phyloP scores from a whole-genome alignment of 2,888 invertebrate species.

The Tachina grossa region DNA sequence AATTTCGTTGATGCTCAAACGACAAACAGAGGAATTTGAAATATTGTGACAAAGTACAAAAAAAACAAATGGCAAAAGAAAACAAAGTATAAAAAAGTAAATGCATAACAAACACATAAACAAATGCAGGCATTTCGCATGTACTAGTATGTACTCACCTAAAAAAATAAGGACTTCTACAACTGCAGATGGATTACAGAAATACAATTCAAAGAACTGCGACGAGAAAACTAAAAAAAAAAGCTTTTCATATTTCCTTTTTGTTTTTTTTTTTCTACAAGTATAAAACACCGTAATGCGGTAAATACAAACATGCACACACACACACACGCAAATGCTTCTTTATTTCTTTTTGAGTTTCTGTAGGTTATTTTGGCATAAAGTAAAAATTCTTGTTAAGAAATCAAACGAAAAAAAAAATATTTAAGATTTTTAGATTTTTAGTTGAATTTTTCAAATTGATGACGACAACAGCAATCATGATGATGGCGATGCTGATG shows the following conservation, averaged over 20 bases:
- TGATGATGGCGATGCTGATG: constrained; percentile 5
- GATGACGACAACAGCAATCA: constrained; percentile 47
- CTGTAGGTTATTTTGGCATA: constrained; percentile 29
- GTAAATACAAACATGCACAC: constrained; percentile 28
- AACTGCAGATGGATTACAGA: constrained; percentile 48
- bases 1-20: constrained; percentile 46
- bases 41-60: constrained; percentile 51
- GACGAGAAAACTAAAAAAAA: constrained; percentile 18
- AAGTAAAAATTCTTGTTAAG: constrained; percentile 61
- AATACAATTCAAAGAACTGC: constrained; percentile 39
- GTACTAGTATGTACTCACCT: constrained; percentile 33
- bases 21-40: constrained; percentile 33
- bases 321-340: background rate
- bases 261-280: constrained; percentile 45
- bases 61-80: constrained; percentile 14
- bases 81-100: constrained; percentile 12
- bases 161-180: background rate
- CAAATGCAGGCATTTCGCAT: background rate
- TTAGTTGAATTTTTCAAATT: constrained; percentile 48
- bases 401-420: constrained; percentile 39
- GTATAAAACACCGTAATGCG: constrained; percentile 66
- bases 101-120: background rate
- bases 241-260: constrained; percentile 60
- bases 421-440: constrained; percentile 27
- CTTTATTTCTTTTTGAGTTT: background rate